These are phyloP conservation scores for Vidua macroura DNA, from an alignment of 2,113 vertebrate genomes.

Conservation along the genomic window DNA sequence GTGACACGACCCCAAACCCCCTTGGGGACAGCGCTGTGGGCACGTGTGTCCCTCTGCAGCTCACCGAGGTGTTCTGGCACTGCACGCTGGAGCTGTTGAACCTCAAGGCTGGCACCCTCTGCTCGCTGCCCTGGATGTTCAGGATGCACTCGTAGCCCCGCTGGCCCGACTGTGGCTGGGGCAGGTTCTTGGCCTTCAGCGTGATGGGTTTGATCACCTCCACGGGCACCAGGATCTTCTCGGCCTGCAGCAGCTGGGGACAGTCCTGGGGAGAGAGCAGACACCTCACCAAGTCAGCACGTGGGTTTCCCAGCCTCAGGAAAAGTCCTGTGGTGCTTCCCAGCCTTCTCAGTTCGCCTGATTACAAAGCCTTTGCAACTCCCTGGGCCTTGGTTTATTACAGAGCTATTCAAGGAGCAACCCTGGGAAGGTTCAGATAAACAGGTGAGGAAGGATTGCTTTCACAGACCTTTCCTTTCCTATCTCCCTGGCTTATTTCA, in stretches of 20 bases:
- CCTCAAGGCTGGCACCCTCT: constrained; percentile 90
- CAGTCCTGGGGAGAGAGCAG: constrained; percentile 78
- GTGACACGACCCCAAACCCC: not conserved
- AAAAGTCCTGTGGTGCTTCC: not conserved
- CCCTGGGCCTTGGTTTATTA: not conserved
- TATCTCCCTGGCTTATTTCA: not conserved
- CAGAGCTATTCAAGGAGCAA: not conserved
- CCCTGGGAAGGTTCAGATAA: not conserved
- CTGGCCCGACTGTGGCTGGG: constrained; percentile 97
- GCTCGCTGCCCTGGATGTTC: constrained; percentile 89
- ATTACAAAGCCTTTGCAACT: not conserved
- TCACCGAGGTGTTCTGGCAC: constrained; percentile 98
- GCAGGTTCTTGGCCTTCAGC: constrained; percentile 92
- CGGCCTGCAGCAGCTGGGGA: constrained; percentile 90
- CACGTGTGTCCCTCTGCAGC: not conserved
- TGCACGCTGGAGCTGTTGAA: constrained; percentile 99
- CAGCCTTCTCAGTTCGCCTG: not conserved
- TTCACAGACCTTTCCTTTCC: not conserved
- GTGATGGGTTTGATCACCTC: constrained; percentile 97
- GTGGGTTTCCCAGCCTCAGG: not conserved
- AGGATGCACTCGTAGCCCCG: constrained; percentile 93
- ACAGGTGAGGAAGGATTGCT: not conserved
- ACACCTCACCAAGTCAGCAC: not conserved
- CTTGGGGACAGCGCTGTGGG: not conserved
- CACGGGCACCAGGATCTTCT: constrained; percentile 93